Percentiles rank a stretch among this genome's conserved stretches.
Conservation (phyloP, 2,113 vertebrate genomes). For the Salminus brasiliensis region DNA sequence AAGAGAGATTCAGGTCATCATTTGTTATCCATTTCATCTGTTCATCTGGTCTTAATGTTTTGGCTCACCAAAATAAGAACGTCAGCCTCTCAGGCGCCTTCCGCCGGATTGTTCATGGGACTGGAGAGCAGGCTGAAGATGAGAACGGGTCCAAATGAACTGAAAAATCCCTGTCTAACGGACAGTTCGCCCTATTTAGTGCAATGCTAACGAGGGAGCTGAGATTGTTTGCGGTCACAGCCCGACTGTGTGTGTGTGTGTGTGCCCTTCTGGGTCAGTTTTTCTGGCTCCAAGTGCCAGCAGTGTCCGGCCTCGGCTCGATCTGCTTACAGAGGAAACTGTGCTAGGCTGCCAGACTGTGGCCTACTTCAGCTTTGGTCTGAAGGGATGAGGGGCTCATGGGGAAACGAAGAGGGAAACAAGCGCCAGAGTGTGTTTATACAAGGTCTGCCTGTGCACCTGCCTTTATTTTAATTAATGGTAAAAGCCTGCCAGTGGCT, state of each 20-base stretch:
- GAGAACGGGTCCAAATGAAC: no score
- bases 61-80: no score
- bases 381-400: neutral
- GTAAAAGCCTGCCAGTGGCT: slow-evolving; percentile 10
- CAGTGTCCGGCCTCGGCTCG: neutral
- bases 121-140: no score
- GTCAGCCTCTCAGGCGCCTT: no score
- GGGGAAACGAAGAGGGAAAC: neutral
- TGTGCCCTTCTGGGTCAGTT: slow-evolving; percentile 18
- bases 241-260: slow-evolving; percentile 5
- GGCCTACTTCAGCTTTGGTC: neutral
- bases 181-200: no score
- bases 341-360: neutral
- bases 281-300: neutral
- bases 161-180: no score
- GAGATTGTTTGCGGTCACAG: neutral
- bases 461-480: slow-evolving; percentile 63
- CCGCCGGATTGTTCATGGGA: no score
- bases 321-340: neutral
- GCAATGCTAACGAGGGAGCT: no score
- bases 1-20: no score
- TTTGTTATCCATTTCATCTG: no score
- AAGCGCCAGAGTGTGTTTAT: neutral
- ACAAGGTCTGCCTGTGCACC: slow-evolving; percentile 23
- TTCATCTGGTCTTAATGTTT: no score